phyloP scores from a whole-genome alignment of 2,113 vertebrate species.

The Toxotes jaculatrix region DNA sequence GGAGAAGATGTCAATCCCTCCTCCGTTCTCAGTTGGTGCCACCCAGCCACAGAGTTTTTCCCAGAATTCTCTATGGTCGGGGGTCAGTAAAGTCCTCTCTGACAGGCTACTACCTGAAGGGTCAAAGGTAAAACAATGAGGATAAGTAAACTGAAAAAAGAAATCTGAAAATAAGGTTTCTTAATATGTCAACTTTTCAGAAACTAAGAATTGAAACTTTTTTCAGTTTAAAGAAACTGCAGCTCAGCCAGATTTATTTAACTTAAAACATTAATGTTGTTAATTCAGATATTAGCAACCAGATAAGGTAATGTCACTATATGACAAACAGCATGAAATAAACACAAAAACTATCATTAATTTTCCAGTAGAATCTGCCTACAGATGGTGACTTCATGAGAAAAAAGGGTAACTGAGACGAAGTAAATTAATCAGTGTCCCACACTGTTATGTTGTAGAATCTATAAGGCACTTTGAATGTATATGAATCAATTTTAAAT shows the following conservation, averaged over 20 bases:
- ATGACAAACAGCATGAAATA: not conserved
- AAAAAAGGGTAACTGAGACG: not conserved
- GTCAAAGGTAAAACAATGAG: not conserved
- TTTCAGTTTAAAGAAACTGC: not conserved
- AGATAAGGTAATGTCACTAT: not conserved
- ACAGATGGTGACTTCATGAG: not conserved
- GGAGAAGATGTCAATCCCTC: constrained; percentile 87
- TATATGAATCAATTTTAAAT: not conserved
- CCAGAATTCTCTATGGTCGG: constrained; percentile 88
- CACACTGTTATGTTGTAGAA: not conserved
- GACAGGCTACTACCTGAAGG: constrained; percentile 82
- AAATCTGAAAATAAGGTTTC: not conserved
- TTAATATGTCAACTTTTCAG: not conserved
- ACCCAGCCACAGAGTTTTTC: constrained; percentile 85
- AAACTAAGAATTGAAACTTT: not conserved
- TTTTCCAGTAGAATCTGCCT: not conserved
- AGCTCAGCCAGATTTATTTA: not conserved
- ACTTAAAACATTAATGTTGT: not conserved
- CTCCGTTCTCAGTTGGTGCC: constrained; percentile 78
- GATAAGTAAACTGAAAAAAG: not conserved
- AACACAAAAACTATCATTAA: not conserved
- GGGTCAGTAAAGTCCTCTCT: constrained; percentile 79
- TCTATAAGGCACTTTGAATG: not conserved
- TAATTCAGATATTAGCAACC: not conserved
- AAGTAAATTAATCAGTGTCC: not conserved